Conservation (phyloP, 64 coral and sea anemone species). For the Trachythela sp. region DNA sequence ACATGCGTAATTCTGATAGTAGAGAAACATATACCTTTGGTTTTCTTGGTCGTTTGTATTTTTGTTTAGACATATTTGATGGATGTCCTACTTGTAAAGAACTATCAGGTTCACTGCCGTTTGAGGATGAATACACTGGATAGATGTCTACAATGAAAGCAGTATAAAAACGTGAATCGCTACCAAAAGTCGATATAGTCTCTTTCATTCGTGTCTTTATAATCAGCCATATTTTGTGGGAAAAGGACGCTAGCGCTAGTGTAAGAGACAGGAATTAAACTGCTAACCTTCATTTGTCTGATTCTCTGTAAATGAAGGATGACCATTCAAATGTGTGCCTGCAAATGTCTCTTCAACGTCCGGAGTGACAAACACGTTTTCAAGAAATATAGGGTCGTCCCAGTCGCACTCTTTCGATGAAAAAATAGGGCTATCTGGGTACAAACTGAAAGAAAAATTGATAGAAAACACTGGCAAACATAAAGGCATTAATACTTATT, state of each 20-base stretch:
- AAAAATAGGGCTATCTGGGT: conserved; percentile 11
- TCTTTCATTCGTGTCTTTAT: too few species aligned
- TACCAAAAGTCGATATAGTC: too few species aligned
- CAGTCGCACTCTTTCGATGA: conserved; percentile 9
- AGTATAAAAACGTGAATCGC: too few species aligned
- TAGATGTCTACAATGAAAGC: too few species aligned
- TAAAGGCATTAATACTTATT: background rate
- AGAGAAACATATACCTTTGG: background rate
- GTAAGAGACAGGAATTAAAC: too few species aligned
- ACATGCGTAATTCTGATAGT: too few species aligned
- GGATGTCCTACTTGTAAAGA: background rate
- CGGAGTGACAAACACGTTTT: background rate
- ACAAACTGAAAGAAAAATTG: background rate
- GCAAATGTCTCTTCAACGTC: background rate
- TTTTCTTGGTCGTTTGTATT: background rate
- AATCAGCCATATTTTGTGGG: too few species aligned
- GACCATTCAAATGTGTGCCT: background rate
- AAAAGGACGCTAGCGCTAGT: too few species aligned
- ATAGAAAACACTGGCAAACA: background rate
- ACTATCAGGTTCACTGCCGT: background rate
- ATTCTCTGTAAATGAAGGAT: background rate
- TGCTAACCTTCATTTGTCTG: background rate
- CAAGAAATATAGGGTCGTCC: background rate
- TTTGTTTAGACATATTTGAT: background rate
- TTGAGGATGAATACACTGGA: background rate